Evolutionary conservation across 2,888 invertebrate species (phyloP).

Genomic region (Hofmannophila pseudospretella): DNA sequence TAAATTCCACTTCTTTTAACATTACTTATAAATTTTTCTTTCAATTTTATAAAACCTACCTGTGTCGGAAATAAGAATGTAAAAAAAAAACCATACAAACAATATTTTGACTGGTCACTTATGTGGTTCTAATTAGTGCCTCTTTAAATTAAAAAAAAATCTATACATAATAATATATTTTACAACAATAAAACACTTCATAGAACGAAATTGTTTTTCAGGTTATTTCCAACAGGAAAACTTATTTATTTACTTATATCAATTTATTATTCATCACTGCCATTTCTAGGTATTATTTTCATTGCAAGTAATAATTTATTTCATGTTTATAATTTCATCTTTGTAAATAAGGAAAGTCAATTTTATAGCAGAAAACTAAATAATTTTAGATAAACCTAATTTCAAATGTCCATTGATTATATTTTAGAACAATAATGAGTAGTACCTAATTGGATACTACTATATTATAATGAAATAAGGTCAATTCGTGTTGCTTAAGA

Average conservation of each 20-base stretch:
- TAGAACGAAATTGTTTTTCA: conserved; percentile 10
- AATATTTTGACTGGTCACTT: conserved; percentile 14
- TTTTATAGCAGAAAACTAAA: not conserved
- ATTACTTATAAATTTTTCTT: conserved; percentile 25
- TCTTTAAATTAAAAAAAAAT: conserved; percentile 14
- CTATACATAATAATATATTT: conserved; percentile 14
- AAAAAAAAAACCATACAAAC: conserved; percentile 5
- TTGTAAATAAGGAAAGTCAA: conserved; percentile 5
- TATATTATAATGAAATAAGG: no score
- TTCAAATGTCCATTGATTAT: no score
- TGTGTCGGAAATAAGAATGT: conserved; percentile 6
- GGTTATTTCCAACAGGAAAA: conserved; percentile 5
- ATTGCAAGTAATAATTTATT: not conserved
- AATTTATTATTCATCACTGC: conserved; percentile 13
- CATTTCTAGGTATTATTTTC: conserved; percentile 2
- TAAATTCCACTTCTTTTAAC: conserved; percentile 14
- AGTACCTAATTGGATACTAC: no score
- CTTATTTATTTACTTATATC: conserved; percentile 6
- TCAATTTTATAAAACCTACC: conserved; percentile 20
- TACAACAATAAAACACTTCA: conserved; percentile 18
- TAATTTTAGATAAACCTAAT: not conserved
- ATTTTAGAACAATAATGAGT: no score
- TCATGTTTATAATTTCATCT: no score
- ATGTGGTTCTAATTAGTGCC: conserved; percentile 19
- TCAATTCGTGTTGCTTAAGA: not conserved